Evolutionary conservation across 64 coral and sea anemone genomes (phyloP), one percentile per base, ranked within the genome.

Genomic region (Montipora cactus): DNA sequence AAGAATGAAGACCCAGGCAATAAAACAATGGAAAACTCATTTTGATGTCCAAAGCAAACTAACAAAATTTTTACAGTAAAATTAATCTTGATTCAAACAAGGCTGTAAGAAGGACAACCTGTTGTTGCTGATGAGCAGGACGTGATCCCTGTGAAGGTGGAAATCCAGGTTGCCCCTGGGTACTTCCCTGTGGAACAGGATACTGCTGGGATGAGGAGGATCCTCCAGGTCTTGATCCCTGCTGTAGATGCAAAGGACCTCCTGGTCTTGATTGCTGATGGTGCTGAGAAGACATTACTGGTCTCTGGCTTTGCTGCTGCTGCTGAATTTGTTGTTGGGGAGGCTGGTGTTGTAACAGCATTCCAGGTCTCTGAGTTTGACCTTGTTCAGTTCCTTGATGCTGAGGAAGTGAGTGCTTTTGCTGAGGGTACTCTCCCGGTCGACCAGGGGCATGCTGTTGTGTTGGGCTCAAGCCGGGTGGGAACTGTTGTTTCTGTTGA

Each of bases 71-170:
- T 57, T 57, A 11, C 11, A 8, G 53, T 57, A 11, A 57, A 57
- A 57, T 57, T 6, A 0, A 57, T 11, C 53, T 57, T 57, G 53
- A 8, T 11, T 8, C 11, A 57, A 57, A 57, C 14, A 64, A 64
- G 61, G 53, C 53, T 8, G 11, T 11, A 57, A 66, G 58, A 55
- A 79, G 72, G 2, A 47, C 46, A 80, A 91, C 91, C 22, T 45
- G 71, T 49, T 88, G 94, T 8, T 95, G 89, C 53, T 74, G 81
- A n/a, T 89, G 90, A 20, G 23, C 44, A 53, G 78, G 47, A 76
- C 55, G 5, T 28, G 83, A 53, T 61, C 37, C 75, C 19, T 51
- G 46, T 52, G 73, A 22, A 37, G 44, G 71, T 9, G 71, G 18
- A 47, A 72, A n/a, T 7, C 37, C 20, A 23, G 79, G 79, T 49